phyloP scores from a whole-genome alignment of 1,140 invertebrate species.

The Ptiloglossa arizonensis region DNA sequence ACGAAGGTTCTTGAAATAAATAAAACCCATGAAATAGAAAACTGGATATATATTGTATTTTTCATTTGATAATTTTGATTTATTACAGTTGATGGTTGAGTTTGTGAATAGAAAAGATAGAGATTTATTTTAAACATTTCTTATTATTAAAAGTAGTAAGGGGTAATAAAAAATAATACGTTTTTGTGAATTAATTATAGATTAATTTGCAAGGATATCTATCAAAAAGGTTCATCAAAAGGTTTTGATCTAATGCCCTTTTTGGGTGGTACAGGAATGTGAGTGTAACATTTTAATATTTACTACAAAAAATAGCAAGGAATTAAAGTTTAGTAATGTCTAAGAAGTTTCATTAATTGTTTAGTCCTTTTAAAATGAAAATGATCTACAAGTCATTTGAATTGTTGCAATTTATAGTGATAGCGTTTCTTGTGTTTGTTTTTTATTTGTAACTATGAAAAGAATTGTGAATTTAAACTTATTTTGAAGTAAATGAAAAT shows the following conservation, averaged over 20 bases:
- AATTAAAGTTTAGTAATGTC: neutral
- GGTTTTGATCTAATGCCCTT: conserved; percentile 86
- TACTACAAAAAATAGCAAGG: neutral
- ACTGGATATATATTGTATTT: too few species aligned
- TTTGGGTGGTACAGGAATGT: conserved; percentile 89
- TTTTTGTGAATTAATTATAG: conserved; percentile 66
- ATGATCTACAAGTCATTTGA: neutral
- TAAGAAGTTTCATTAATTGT: neutral
- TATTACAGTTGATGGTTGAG: neutral
- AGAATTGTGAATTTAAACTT: neutral
- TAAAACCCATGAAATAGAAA: too few species aligned
- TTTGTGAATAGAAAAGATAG: neutral
- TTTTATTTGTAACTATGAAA: neutral
- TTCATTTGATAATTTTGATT: too few species aligned
- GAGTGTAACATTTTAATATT: conserved; percentile 76
- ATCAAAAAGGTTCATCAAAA: conserved; percentile 85
- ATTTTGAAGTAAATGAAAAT: neutral
- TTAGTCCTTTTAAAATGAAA: neutral
- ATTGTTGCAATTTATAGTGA: neutral
- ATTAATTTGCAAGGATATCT: conserved; percentile 87
- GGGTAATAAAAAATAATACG: neutral
- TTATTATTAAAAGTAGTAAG: too few species aligned
- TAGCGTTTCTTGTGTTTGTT: neutral
- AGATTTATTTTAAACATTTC: too few species aligned
- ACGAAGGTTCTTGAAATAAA: neutral